phyloP scores from a whole-genome alignment of 2,113 vertebrate species.

The Cyprinodon brontotheroides region DNA sequence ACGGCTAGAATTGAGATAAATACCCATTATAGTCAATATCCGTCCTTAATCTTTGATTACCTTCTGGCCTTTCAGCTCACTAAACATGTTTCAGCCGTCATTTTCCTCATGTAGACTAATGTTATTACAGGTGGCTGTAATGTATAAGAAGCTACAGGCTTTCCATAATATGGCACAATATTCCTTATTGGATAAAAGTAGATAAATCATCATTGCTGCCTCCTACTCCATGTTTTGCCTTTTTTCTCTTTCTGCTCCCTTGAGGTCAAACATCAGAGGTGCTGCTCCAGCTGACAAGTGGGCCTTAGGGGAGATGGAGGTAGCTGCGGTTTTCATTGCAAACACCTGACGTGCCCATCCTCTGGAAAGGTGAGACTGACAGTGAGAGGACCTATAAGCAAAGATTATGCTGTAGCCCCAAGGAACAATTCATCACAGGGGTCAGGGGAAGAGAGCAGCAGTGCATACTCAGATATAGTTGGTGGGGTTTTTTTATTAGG shows the following conservation, averaged over 20 bases:
- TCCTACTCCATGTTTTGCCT: not conserved
- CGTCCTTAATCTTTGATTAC: no score
- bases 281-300: constrained; percentile 59
- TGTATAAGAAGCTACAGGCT: not conserved
- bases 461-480: constrained; percentile 9
- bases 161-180: not conserved
- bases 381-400: constrained; percentile 56
- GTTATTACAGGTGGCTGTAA: not conserved
- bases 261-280: constrained; percentile 49
- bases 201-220: not conserved
- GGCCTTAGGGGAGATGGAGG: constrained; percentile 33
- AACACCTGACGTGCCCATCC: constrained; percentile 58
- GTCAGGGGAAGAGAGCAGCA: not conserved
- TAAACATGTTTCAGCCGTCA: not conserved
- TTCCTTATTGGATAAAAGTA: not conserved
- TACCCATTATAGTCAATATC: not conserved
- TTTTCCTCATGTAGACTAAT: not conserved
- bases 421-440: constrained; percentile 20
- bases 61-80: no score
- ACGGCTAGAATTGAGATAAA: not conserved
- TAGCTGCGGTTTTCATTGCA: constrained; percentile 11
- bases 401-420: constrained; percentile 53
- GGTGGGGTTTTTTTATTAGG: not conserved
- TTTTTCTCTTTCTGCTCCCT: constrained; percentile 15
- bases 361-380: constrained; percentile 55